These are phyloP conservation scores for Microctonus hyperodae DNA, from an alignment of 2,888 invertebrate genomes.

Conservation along the genomic window DNA sequence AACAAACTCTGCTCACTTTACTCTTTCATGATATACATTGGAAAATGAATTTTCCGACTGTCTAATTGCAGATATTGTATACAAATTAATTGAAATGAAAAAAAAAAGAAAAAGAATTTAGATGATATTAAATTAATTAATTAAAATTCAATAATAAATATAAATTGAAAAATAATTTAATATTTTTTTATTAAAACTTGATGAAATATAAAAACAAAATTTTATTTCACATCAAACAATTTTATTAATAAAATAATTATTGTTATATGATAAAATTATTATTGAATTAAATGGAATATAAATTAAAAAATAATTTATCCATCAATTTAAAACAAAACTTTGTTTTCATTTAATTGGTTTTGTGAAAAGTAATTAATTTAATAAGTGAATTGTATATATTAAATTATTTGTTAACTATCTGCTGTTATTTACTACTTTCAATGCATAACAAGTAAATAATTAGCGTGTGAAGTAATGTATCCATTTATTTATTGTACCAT, in stretches of 20 bases:
- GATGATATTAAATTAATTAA: not conserved
- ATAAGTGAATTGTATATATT: not conserved
- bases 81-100: not conserved
- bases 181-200: too few relatives aligned
- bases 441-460: conserved; percentile 1
- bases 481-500: not conserved
- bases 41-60: conserved; percentile 7
- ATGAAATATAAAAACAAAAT: too few relatives aligned
- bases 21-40: conserved; percentile 11
- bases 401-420: conserved; percentile 32
- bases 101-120: not conserved
- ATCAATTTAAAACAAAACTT: not conserved
- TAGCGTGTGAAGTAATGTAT: conserved; percentile 3
- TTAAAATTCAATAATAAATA: not conserved
- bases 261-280: too few relatives aligned
- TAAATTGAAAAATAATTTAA: not conserved
- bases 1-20: conserved; percentile 12
- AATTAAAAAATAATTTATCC: not conserved
- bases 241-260: too few relatives aligned
- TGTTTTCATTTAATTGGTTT: not conserved
- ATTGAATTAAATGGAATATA: too few relatives aligned
- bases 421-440: conserved; percentile 24
- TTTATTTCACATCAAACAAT: too few relatives aligned
- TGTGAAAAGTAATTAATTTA: not conserved
- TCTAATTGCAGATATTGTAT: conserved; percentile 23